Base-by-base conservation (phyloP, 2,113 vertebrate genomes). In the Thalassoma bifasciatum region DNA sequence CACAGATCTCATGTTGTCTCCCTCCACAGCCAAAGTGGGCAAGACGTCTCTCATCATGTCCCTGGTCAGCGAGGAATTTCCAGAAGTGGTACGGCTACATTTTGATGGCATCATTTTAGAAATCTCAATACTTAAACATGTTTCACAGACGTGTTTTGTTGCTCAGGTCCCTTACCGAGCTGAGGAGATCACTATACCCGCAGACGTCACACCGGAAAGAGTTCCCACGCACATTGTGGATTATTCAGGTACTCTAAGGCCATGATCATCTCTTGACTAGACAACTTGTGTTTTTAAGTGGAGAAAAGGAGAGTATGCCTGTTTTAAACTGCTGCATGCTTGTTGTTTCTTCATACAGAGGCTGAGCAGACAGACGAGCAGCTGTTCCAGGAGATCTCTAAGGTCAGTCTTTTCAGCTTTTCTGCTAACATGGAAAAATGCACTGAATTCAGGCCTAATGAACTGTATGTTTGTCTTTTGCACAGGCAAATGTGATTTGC, bases 31-130 rank as follows among this genome's bases (percentile, higher is more conserved):
- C 92, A 96, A 97, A 92, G 98, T 99, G 92, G 97, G 98, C 88
- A 99, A 99, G 94, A 99, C 98, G 0, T 99, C 98, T 37, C 94
- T 99, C 79, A 98, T 99, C 90, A 98, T 99, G 98, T 98, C 97
- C 38, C 93, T 99, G 91, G 97, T 99, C 92, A 98, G 97, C 82
- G 98, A 99, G 93, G 98, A 99, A 91, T 99, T 99, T 87, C 97
- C 98, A 62, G 94, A 95, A 83, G 97, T 99, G 96, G 98, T 99
- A 95, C 5, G 91, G 22, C 37, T 38, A 42, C 9, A 22, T 74
- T 9, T 30, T 47, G 46, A 16, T 69, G 16, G 12, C n/a, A 14
- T 51, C 12, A 47, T 17, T 23, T 23, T 47, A 14, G 8, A 42
- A 24, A 36, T 6, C 10, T 37, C 44, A 5, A 50, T 4, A 22